Evolutionary conservation across 2,797 vertebrate species (phyloP).

Genomic region (Helarctos malayanus): DNA sequence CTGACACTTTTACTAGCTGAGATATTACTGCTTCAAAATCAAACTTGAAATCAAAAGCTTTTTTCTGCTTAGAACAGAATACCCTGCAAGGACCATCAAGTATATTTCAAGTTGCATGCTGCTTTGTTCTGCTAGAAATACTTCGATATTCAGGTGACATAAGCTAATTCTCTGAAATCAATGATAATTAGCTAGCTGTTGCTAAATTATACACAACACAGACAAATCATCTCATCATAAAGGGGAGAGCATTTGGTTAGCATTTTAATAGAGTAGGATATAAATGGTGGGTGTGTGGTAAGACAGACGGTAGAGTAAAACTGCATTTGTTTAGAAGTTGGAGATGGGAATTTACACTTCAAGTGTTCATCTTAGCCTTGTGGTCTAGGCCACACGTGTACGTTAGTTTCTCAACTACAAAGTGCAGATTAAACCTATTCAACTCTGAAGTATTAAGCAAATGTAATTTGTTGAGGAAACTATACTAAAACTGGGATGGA

Average conservation of each 20-base stretch:
- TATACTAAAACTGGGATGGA: background rate
- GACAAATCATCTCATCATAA: background rate
- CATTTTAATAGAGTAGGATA: accelerated
- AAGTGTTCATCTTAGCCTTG: background rate
- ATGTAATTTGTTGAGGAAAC: background rate
- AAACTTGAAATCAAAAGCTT: slow-evolving; percentile 58
- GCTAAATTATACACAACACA: background rate
- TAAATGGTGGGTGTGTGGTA: background rate
- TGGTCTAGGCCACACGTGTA: background rate
- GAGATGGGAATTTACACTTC: background rate
- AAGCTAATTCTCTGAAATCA: background rate
- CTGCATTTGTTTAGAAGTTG: background rate
- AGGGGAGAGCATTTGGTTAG: background rate
- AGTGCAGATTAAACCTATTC: background rate
- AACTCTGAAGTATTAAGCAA: background rate
- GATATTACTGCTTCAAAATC: slow-evolving; percentile 53
- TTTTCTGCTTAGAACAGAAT: slow-evolving; percentile 6
- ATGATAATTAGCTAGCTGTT: background rate
- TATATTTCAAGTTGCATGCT: background rate
- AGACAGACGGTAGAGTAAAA: background rate
- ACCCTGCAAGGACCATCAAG: background rate
- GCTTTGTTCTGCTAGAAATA: background rate
- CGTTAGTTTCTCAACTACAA: background rate
- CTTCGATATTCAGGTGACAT: background rate
- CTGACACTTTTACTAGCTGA: slow-evolving; percentile 79